Percentiles rank a stretch among this genome's conserved stretches.
phyloP scores from a whole-genome alignment of 2,888 invertebrate species.

The Alviniconcha strummeri region DNA sequence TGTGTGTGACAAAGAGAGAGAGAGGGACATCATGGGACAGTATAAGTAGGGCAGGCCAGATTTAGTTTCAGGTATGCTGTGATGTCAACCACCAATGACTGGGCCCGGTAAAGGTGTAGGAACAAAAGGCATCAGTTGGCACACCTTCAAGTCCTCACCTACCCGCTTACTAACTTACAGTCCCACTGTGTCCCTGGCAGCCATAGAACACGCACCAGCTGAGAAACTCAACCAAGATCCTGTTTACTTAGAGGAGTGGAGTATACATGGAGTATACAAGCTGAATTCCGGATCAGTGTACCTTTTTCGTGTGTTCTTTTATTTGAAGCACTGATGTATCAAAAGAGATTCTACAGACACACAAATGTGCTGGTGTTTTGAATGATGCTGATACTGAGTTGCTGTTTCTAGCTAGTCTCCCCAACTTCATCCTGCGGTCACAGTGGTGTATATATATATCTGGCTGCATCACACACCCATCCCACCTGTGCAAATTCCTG shows the following conservation, averaged over 20 bases:
- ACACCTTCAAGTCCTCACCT: neutral
- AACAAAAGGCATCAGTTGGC: conserved; percentile 20
- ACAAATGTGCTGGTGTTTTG: no score
- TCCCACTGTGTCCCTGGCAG: neutral
- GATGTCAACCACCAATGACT: neutral
- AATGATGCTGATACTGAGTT: no score
- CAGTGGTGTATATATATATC: no score
- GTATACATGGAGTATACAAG: neutral
- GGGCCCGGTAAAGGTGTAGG: neutral
- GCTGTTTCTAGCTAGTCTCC: no score
- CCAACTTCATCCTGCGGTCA: no score
- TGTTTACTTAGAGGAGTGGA: neutral
- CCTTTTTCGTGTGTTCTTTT: neutral
- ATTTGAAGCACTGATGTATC: no score
- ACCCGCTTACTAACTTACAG: neutral
- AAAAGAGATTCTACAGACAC: no score
- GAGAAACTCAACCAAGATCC: neutral
- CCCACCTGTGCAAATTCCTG: neutral
- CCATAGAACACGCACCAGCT: neutral
- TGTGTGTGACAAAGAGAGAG: no score
- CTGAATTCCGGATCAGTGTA: neutral
- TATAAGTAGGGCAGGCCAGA: no score
- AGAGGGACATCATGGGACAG: no score
- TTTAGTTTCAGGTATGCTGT: no score
- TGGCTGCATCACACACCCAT: neutral